These are phyloP conservation scores for Galago senegalensis DNA, from an alignment of 2,797 vertebrate genomes.

Conservation along the genomic window DNA sequence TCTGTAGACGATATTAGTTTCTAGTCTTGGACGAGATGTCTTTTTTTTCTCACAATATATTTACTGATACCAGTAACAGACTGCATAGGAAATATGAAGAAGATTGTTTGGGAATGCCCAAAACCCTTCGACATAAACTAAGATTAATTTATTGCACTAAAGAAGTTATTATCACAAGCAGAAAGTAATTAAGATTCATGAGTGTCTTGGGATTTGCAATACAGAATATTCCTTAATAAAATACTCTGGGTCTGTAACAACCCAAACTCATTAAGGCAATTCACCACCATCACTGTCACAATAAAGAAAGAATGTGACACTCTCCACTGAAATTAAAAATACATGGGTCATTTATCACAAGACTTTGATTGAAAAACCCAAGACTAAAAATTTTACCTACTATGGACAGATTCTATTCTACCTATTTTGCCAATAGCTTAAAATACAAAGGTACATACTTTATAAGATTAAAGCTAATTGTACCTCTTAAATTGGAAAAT, in stretches of 20 bases:
- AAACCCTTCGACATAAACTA: conserved; percentile 43
- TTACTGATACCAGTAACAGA: neutral
- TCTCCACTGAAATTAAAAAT: neutral
- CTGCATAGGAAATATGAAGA: neutral
- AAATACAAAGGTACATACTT: neutral
- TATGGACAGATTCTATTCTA: neutral
- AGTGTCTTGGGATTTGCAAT: conserved; percentile 2
- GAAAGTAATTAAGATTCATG: conserved; percentile 1
- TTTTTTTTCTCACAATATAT: neutral
- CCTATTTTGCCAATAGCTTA: neutral
- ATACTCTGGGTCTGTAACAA: neutral
- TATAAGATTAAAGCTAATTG: conserved; percentile 8
- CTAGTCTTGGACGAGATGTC: neutral
- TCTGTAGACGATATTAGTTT: neutral
- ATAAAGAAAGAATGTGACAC: neutral
- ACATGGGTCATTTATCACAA: neutral
- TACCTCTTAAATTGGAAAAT: neutral
- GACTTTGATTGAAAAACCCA: neutral
- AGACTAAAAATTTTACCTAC: neutral
- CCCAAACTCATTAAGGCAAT: neutral
- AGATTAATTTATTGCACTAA: neutral
- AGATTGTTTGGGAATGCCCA: neutral
- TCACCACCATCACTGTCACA: neutral
- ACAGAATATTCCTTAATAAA: neutral
- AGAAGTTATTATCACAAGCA: neutral